Conservation (phyloP, 1,140 invertebrate genomes). For the Apis florea region DNA sequence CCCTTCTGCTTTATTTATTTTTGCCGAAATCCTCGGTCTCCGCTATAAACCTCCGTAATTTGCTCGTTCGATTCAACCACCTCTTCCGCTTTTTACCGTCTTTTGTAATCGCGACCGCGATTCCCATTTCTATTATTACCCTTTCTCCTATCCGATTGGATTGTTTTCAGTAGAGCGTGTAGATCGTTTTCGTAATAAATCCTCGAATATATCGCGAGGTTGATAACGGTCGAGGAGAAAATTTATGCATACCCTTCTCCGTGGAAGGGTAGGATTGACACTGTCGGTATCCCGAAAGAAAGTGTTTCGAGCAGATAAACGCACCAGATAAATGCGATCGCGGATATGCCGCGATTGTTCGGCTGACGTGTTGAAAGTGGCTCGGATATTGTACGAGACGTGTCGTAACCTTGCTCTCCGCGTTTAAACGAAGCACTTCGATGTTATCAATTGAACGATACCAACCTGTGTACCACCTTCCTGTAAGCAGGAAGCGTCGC, state of each 20-base stretch:
- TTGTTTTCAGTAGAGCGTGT: fast-evolving
- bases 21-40: slow-evolving; percentile 14
- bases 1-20: slow-evolving; percentile 53
- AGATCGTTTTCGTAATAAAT: too few species aligned
- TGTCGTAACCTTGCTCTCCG: neutral
- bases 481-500: neutral
- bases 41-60: slow-evolving; percentile 58
- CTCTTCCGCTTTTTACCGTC: slow-evolving; percentile 11
- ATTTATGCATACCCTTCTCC: neutral
- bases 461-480: neutral
- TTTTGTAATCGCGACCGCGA: neutral
- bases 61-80: slow-evolving; percentile 56
- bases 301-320: neutral
- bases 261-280: neutral
- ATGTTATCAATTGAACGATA: slow-evolving; percentile 20
- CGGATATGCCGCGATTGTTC: neutral
- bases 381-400: neutral
- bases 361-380: neutral
- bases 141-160: too few species aligned
- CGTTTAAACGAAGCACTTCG: neutral
- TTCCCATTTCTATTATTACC: neutral
- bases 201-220: too few species aligned
- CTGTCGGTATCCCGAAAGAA: neutral
- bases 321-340: neutral
- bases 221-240: too few species aligned